These are phyloP conservation scores for Eulithis prunata DNA, from an alignment of 2,888 invertebrate species.

Conservation along the genomic window DNA sequence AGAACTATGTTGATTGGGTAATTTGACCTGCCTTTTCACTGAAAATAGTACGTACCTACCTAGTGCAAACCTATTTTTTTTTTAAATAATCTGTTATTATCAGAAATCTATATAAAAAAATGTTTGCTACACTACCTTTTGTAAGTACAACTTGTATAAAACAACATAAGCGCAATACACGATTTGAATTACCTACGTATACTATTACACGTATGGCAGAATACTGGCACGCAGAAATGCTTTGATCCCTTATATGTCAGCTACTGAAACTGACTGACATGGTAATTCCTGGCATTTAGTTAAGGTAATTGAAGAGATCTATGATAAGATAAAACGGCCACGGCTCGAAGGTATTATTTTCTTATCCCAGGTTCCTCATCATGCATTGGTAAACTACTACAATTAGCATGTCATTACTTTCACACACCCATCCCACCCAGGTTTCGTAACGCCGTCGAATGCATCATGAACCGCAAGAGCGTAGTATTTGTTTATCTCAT, in stretches of 20 bases:
- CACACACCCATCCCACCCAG: slow-evolving; percentile 17
- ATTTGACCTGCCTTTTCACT: too few species aligned
- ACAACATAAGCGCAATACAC: too few species aligned
- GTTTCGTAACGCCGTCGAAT: slow-evolving; percentile 33
- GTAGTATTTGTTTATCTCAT: slow-evolving; percentile 42
- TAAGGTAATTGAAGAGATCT: neutral
- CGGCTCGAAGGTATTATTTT: neutral
- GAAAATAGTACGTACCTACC: too few species aligned
- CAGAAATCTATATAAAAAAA: too few species aligned
- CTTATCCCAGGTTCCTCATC: neutral
- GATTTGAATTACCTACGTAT: too few species aligned
- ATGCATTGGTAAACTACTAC: neutral
- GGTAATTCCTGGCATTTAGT: neutral
- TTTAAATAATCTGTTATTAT: too few species aligned
- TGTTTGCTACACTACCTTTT: too few species aligned
- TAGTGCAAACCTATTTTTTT: too few species aligned
- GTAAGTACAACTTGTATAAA: too few species aligned
- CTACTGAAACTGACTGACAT: neutral
- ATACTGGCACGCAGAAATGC: neutral
- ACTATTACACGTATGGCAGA: too few species aligned
- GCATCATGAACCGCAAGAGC: slow-evolving; percentile 15
- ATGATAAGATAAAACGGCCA: neutral
- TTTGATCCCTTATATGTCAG: neutral
- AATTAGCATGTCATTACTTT: slow-evolving; percentile 13
- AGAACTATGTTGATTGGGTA: too few species aligned